A percentile compares a stretch with the other conserved stretches of the same genome.
These are phyloP conservation scores for Limonius californicus DNA, from an alignment of 1,140 invertebrate genomes.

Conservation along the genomic window DNA sequence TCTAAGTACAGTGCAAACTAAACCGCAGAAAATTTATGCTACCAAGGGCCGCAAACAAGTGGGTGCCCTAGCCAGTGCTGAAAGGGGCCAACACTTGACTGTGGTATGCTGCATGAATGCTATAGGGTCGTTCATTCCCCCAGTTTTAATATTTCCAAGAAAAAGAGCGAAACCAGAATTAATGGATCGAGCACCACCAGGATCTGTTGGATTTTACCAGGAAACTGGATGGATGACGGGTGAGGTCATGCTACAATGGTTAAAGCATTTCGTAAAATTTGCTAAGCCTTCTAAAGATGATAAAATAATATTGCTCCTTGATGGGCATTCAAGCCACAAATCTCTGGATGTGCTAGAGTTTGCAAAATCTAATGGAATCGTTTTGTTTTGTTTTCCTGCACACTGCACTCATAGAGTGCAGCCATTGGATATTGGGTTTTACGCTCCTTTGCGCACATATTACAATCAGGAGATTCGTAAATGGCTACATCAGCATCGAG, in stretches of 20 bases:
- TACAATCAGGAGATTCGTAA: constrained; percentile 24
- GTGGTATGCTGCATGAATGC: constrained; percentile 37
- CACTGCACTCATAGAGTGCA: constrained; percentile 33
- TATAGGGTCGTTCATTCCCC: constrained; percentile 36
- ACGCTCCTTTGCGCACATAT: constrained; percentile 38
- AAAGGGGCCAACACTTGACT: constrained; percentile 38
- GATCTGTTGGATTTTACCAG: not conserved
- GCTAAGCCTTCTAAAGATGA: constrained; percentile 25
- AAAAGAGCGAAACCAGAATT: constrained; percentile 18
- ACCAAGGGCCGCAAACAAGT: constrained; percentile 25
- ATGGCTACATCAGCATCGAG: constrained; percentile 32
- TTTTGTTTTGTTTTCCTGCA: constrained; percentile 22
- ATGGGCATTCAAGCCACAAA: constrained; percentile 25
- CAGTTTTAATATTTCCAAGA: constrained; percentile 34
- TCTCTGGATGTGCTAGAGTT: constrained; percentile 9
- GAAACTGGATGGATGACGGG: constrained; percentile 17
- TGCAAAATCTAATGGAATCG: constrained; percentile 25
- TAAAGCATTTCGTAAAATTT: constrained; percentile 15
- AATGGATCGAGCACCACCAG: constrained; percentile 15
- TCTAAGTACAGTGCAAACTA: not conserved
- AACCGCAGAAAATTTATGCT: too few relatives aligned
- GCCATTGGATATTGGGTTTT: constrained; percentile 44
- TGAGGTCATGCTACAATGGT: constrained; percentile 1
- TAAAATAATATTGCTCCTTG: constrained; percentile 20
- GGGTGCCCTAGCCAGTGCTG: constrained; percentile 35